phyloP scores from a whole-genome alignment of 2,797 vertebrate genomes.

The Ataeniobius toweri region DNA sequence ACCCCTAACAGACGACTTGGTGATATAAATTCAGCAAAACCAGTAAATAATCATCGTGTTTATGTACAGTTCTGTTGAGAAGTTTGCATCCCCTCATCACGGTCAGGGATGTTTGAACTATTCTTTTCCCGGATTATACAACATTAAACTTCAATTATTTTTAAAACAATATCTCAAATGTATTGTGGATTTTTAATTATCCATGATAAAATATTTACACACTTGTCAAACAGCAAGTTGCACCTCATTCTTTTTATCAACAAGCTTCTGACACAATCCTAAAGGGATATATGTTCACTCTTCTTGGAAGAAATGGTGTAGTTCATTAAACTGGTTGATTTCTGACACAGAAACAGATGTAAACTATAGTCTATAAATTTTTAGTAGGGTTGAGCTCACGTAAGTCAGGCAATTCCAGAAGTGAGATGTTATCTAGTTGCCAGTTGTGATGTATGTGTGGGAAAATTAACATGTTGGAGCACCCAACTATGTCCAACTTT shows the following conservation, averaged over 20 bases:
- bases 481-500: neutral
- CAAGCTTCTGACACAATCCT: no score
- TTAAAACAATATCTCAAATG: neutral
- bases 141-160: neutral
- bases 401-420: neutral
- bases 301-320: neutral
- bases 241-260: no score
- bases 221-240: no score
- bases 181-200: neutral
- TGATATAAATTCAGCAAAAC: neutral
- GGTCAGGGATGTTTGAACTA: no score
- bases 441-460: neutral
- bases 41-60: neutral
- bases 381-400: neutral
- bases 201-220: no score
- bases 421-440: neutral
- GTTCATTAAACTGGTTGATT: neutral
- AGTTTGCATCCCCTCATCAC: neutral
- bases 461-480: neutral
- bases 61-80: neutral
- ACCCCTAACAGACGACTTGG: neutral
- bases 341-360: no score
- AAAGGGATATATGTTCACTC: neutral
- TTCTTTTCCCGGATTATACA: no score
- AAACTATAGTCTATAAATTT: neutral